Evolutionary conservation across 2,113 vertebrate species (phyloP), one percentile per base, ranked within the genome.

Genomic region (Dromiciops gliroides): DNA sequence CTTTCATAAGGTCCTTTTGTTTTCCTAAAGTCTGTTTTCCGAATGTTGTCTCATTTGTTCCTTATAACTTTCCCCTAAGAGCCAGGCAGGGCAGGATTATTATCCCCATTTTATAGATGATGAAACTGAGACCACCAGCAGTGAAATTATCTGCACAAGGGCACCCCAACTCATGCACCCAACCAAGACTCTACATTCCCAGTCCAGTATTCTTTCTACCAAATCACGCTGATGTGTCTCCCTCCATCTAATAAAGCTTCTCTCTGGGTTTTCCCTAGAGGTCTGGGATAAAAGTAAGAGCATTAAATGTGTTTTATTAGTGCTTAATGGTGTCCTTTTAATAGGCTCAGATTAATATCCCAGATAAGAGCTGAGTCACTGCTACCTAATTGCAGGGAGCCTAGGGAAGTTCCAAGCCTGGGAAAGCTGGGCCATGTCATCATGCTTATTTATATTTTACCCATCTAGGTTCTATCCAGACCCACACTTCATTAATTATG

Each of bases 291-390:
- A 89, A 91, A 95, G 48, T 28, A 48, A 89, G 31, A 48, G 25
- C 49, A 25, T 90, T 90, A 44, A 28, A 90, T 90, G 47, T 50
- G 47, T 49, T 90, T 90, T 89, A n/a, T 37, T 53, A 26, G 2
- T 28, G 5, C 51, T 67, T 24, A 44, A 3, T 48, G 60, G 25
- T 0, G 0, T 89, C 48, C 67, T 83, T 90, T 48, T 48, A 90
- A 90, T 90, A 90, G 89, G 48, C 89, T 44, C 51, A 91, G 48
- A 93, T 51, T 60, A 51, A 94, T 92, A 89, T 91, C 2, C 19
- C 23, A 48, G 50, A 91, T 11, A 89, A n/a, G 25, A 89, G 23
- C n/a, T 48, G 44, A 94, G 51, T 67, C 44, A 44, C 28, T 48
- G 16, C 28, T 93, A 22, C 60, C 28, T 94, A 94, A 67, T 37